Conservation (phyloP, 1,140 invertebrate genomes). For the Cylas formicarius region DNA sequence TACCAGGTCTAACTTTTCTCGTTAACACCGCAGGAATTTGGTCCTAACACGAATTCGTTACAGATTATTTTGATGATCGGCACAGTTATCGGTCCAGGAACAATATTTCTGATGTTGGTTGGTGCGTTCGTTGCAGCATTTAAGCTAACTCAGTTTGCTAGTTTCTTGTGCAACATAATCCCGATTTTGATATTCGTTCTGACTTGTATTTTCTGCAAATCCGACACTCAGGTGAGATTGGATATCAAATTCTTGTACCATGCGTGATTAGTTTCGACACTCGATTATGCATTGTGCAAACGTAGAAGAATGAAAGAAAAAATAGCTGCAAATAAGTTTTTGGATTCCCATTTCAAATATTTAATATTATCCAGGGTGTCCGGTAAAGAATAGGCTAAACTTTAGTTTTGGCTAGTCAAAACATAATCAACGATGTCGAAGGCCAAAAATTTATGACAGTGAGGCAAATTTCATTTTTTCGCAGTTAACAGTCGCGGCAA, state of each 20-base stretch:
- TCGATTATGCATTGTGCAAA: too few species aligned
- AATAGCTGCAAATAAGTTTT: too few species aligned
- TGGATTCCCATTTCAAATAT: too few species aligned
- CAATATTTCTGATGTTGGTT: slow-evolving; percentile 85
- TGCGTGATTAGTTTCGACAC: too few species aligned
- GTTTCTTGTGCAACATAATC: slow-evolving; percentile 71
- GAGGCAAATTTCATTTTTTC: slow-evolving; percentile 14
- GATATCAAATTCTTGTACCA: too few species aligned
- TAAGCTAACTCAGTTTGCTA: slow-evolving; percentile 66
- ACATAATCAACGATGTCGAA: neutral
- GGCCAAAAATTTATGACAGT: too few species aligned
- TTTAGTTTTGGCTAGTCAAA: neutral
- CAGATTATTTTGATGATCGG: slow-evolving; percentile 53
- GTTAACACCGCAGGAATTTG: too few species aligned
- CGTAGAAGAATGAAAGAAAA: too few species aligned
- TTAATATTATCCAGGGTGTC: too few species aligned
- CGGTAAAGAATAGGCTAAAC: neutral
- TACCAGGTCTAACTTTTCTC: slow-evolving; percentile 58
- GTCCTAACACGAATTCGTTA: slow-evolving; percentile 14
- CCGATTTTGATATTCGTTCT: slow-evolving; percentile 68
- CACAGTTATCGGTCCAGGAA: slow-evolving; percentile 73
- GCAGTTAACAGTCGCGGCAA: slow-evolving; percentile 64
- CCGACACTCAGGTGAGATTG: slow-evolving; percentile 62
- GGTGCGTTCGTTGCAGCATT: slow-evolving; percentile 81
- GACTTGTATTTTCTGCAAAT: slow-evolving; percentile 66